Base-by-base conservation (phyloP, 2,113 vertebrate species). In the Australoheros scitulus region DNA sequence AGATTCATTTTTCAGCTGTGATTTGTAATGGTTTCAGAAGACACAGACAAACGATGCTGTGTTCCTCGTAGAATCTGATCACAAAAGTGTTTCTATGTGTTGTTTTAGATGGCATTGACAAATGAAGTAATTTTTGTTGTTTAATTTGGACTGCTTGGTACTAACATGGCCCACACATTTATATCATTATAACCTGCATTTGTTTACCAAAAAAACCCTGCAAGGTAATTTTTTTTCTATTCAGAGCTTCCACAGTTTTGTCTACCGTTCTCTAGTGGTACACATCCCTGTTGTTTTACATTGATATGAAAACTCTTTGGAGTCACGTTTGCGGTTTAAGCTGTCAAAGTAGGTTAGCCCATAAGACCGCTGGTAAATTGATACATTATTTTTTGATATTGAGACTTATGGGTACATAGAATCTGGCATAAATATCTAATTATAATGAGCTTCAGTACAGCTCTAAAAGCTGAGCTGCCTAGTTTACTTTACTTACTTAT, bases 381-480 rank as follows among this genome's bases (percentile, higher is more conserved):
- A 10, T 6, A 15, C 38, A 75, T 41, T 9, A 2, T 58, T 8
- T 63, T 79, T 36, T 26, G 3, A 61, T 68, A 47, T 13, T 3
- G 34, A 41, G 56, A 78, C 15, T 77, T 75, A 81, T 64, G 65
- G 80, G 77, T 63, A 70, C 26, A 26, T 15, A 77, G 76, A 47
- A 57, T 81, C 43, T 78, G 77, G 10, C 83, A 82, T 84, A 26
- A 13, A 82, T 80, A 50, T 74, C 29, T 80, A 61, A 26, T 68
- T 81, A 80, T 76, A 88, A 68, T 61, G 60, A 84, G 61, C 50
- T 88, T 89, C 56, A 78, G 52, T 86, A 26, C 50, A 52, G 50
- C 72, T 58, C 13, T 65, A n/a, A 79, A 87, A 77, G 50, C n/a
- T 32, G 52, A 83, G 50, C 80, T 82, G 58, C 36, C 60, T 65